Evolutionary conservation across 2,888 invertebrate genomes (phyloP).

Genomic region (Tachina fera): DNA sequence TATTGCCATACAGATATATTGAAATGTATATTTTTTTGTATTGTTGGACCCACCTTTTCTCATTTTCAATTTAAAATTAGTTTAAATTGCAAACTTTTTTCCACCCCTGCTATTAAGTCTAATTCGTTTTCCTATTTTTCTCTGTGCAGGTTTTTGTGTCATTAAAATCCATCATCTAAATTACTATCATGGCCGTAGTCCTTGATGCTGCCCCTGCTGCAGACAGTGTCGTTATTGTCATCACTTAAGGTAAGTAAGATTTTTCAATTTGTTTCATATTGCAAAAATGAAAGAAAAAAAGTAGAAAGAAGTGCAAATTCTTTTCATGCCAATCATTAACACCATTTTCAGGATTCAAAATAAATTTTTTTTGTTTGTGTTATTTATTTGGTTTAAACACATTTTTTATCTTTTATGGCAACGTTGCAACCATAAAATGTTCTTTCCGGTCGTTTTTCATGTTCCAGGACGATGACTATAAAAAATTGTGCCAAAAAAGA

Average conservation of each 20-base stretch:
- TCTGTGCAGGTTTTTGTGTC: constrained; percentile 66
- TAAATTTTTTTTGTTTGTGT: constrained; percentile 18
- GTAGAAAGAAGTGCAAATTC: constrained; percentile 39
- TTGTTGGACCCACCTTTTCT: background rate
- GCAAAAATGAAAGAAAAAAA: constrained; percentile 45
- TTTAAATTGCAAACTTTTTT: constrained; percentile 27
- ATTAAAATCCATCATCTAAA: constrained; percentile 82
- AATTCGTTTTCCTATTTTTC: constrained; percentile 19
- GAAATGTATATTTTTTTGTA: constrained; percentile 6
- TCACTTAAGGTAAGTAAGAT: constrained; percentile 64
- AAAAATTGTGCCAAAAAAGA: constrained; percentile 56
- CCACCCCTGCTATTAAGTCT: constrained; percentile 22
- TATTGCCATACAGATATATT: constrained; percentile 76
- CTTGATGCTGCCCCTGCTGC: background rate
- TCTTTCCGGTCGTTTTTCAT: constrained; percentile 82
- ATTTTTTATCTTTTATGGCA: constrained; percentile 69
- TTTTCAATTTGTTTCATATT: constrained; percentile 61
- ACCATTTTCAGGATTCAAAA: constrained; percentile 66
- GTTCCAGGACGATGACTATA: constrained; percentile 75
- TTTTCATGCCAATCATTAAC: constrained; percentile 70
- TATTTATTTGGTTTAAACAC: constrained; percentile 47
- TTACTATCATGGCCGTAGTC: constrained; percentile 73
- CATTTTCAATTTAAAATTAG: constrained; percentile 15
- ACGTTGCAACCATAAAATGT: constrained; percentile 80
- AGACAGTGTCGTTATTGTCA: constrained; percentile 57